Evolutionary conservation across 2,797 vertebrate genomes (phyloP).

Genomic region (Chaunax sp.): DNA sequence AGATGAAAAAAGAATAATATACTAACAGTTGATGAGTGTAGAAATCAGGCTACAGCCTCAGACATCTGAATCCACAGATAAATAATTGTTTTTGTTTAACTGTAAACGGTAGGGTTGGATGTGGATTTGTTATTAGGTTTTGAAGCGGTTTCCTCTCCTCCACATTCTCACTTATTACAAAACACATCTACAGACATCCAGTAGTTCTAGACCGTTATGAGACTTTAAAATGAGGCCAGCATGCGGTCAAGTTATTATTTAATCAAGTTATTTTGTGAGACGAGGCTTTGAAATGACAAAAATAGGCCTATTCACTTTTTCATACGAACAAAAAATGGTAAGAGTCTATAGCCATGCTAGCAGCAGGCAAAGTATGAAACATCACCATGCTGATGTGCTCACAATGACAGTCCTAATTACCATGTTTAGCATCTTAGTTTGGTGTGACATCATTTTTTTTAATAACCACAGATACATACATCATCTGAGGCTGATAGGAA

Average conservation of each 20-base stretch:
- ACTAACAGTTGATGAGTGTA: slow-evolving; percentile 24
- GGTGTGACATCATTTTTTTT: too few relatives aligned
- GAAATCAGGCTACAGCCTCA: slow-evolving; percentile 21
- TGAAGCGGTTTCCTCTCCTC: slow-evolving; percentile 9
- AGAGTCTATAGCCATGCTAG: too few relatives aligned
- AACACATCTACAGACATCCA: slow-evolving; percentile 18
- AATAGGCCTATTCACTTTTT: neutral
- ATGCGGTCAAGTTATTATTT: slow-evolving; percentile 7
- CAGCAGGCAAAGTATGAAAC: too few relatives aligned
- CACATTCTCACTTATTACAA: slow-evolving; percentile 29
- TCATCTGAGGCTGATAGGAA: too few relatives aligned
- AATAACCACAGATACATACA: too few relatives aligned
- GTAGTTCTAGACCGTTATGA: slow-evolving; percentile 8
- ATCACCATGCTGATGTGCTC: too few relatives aligned
- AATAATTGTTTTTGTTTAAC: slow-evolving; percentile 29
- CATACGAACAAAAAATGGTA: too few relatives aligned
- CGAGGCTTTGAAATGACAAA: neutral
- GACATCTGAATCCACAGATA: slow-evolving; percentile 21
- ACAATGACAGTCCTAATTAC: too few relatives aligned
- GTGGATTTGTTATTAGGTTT: slow-evolving; percentile 56
- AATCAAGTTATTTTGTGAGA: neutral
- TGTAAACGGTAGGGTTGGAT: slow-evolving; percentile 30
- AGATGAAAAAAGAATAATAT: slow-evolving; percentile 22
- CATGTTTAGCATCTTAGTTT: too few relatives aligned
- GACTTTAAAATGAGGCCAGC: slow-evolving; percentile 14